Evolutionary conservation across 2,888 invertebrate species (phyloP).

Genomic region (Nomada hirtipes): DNA sequence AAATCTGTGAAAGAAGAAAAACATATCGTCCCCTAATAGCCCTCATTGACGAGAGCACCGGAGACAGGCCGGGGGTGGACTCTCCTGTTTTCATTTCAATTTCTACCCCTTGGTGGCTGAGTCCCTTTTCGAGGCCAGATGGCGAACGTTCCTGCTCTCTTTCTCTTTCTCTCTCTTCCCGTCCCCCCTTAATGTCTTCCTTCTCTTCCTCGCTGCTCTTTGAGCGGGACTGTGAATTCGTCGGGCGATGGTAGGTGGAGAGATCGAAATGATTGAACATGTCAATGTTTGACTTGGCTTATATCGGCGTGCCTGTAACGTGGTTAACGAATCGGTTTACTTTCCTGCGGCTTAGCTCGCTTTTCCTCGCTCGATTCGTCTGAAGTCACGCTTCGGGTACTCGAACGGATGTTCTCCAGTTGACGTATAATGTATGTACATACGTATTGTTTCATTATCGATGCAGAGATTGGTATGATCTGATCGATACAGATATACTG

Average conservation of each 20-base stretch:
- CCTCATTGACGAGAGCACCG: conserved; percentile 82
- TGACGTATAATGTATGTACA: background rate
- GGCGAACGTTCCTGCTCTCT: conserved; percentile 72
- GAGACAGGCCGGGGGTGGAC: conserved; percentile 67
- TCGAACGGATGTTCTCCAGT: background rate
- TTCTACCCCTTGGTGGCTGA: conserved; percentile 79
- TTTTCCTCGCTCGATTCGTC: conserved; percentile 49
- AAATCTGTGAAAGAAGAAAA: conserved; percentile 81
- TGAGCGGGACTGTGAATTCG: conserved; percentile 19
- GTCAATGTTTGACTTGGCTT: conserved; percentile 83
- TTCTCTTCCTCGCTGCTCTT: conserved; percentile 26
- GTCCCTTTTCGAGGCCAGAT: conserved; percentile 77
- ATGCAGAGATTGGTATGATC: too few relatives aligned
- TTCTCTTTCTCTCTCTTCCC: conserved; percentile 8
- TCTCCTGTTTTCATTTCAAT: conserved; percentile 84
- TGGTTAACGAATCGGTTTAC: conserved; percentile 81
- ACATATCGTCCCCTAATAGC: conserved; percentile 84
- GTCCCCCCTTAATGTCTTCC: background rate
- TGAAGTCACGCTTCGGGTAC: background rate
- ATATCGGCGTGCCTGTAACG: conserved; percentile 72
- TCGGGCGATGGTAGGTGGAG: conserved; percentile 56
- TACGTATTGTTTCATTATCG: conserved; percentile 2
- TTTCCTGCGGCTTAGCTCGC: conserved; percentile 68
- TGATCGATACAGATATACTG: too few relatives aligned
- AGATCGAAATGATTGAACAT: conserved; percentile 82